These are phyloP conservation scores for Hypanus sabinus DNA, from an alignment of 2,113 vertebrate species.

Conservation along the genomic window DNA sequence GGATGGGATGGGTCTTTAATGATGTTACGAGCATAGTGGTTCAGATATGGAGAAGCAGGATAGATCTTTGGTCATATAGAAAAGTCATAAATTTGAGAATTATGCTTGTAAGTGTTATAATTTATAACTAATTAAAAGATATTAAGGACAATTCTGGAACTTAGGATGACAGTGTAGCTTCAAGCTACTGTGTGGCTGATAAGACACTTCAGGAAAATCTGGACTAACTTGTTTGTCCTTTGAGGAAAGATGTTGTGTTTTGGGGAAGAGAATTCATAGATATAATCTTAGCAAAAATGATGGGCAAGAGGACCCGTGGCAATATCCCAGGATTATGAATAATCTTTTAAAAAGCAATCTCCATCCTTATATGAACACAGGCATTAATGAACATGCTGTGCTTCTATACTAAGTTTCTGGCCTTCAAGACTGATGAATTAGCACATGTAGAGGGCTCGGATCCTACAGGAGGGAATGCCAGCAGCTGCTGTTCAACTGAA, in stretches of 20 bases:
- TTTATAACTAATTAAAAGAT: too few species aligned
- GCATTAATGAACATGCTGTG: neutral
- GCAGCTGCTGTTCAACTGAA: constrained; percentile 17
- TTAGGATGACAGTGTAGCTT: neutral
- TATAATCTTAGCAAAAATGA: neutral
- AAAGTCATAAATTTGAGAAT: too few species aligned
- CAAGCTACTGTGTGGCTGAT: neutral
- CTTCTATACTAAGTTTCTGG: neutral
- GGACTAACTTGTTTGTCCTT: neutral
- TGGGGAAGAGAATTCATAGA: neutral
- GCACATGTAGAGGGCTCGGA: neutral
- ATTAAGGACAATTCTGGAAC: too few species aligned
- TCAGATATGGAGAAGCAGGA: neutral
- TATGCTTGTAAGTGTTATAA: too few species aligned
- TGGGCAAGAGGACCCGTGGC: neutral
- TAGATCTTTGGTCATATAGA: neutral
- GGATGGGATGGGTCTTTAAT: too few species aligned
- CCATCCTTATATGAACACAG: neutral
- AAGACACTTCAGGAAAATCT: neutral
- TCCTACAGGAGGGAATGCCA: neutral
- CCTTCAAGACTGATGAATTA: constrained; percentile 2
- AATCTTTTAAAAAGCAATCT: neutral
- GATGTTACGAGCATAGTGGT: neutral
- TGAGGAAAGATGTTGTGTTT: neutral
- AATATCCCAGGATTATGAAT: neutral